Percentiles rank a stretch among this genome's conserved stretches.
Evolutionary conservation across 2,113 vertebrate species (phyloP).

Genomic region (Hypomesus transpacificus): DNA sequence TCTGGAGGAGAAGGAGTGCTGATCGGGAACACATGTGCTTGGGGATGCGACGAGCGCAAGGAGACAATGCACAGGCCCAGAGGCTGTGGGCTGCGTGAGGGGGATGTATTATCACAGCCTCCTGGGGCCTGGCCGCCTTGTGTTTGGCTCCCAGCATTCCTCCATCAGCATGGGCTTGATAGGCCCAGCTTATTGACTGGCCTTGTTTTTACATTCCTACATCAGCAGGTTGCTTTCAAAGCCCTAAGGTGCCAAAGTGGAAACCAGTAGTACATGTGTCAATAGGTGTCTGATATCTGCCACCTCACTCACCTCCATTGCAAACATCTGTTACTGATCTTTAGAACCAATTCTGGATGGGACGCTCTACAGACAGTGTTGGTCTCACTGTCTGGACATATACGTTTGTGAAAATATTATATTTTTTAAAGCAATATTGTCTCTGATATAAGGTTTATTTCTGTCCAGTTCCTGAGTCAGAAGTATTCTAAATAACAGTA

Average conservation of each 20-base stretch:
- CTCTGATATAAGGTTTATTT: not conserved
- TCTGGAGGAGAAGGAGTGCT: constrained; percentile 46
- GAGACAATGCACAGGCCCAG: constrained; percentile 56
- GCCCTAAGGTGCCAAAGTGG: constrained; percentile 69
- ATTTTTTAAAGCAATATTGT: not conserved
- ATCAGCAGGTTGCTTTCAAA: constrained; percentile 65
- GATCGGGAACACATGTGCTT: constrained; percentile 68
- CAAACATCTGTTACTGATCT: constrained; percentile 65
- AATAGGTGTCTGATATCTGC: constrained; percentile 66
- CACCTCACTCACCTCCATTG: constrained; percentile 49
- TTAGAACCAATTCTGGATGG: constrained; percentile 60
- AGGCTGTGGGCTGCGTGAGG: constrained; percentile 25
- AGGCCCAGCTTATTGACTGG: constrained; percentile 62
- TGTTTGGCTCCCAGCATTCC: constrained; percentile 66
- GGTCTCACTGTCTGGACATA: constrained; percentile 46
- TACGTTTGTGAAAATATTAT: constrained; percentile 29
- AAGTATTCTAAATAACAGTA: constrained; percentile 6
- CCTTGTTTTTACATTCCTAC: constrained; percentile 72
- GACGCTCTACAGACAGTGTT: constrained; percentile 37
- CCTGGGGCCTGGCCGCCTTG: constrained; percentile 56
- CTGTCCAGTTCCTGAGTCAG: too few relatives aligned
- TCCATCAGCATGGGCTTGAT: constrained; percentile 63
- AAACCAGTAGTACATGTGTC: constrained; percentile 72
- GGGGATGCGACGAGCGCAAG: constrained; percentile 47
- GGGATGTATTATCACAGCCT: constrained; percentile 62